Percentiles rank a stretch among this genome's conserved stretches.
These are phyloP conservation scores for Eubasilissa regina DNA, from an alignment of 1,140 invertebrate species.

Conservation along the genomic window DNA sequence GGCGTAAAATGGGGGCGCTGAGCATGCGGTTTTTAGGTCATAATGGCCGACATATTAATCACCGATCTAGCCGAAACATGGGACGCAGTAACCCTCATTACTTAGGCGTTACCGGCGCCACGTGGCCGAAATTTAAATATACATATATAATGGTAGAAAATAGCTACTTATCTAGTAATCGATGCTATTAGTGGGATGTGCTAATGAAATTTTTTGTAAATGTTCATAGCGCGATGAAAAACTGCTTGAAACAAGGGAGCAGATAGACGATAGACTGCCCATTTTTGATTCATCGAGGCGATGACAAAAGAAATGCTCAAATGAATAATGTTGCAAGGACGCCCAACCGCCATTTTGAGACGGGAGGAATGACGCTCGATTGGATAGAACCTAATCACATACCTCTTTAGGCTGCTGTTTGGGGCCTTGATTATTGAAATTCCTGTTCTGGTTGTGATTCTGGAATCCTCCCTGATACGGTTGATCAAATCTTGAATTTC, in stretches of 20 bases:
- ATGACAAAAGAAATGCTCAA: not conserved
- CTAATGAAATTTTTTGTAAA: not conserved
- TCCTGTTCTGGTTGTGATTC: conserved; percentile 42
- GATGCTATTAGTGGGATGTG: not conserved
- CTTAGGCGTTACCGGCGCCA: no score
- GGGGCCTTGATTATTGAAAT: conserved; percentile 9
- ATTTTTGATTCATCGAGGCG: no score
- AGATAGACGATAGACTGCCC: no score
- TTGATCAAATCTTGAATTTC: conserved; percentile 40
- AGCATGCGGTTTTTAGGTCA: no score
- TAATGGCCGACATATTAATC: no score
- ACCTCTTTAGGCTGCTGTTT: conserved; percentile 15
- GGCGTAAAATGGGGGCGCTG: conserved; percentile 46
- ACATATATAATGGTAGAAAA: no score
- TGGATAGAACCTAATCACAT: conserved; percentile 7
- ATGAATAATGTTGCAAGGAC: not conserved
- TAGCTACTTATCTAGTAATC: not conserved
- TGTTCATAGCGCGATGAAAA: no score
- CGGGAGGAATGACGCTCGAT: not conserved
- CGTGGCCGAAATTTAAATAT: no score
- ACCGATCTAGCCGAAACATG: no score
- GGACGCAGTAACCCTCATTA: no score
- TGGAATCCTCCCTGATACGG: conserved; percentile 31
- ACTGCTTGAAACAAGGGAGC: no score
- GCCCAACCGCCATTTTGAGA: conserved; percentile 39